Evolutionary conservation across 2,113 vertebrate genomes (phyloP), one percentile per base, ranked within the genome.

Genomic region (Riparia riparia): DNA sequence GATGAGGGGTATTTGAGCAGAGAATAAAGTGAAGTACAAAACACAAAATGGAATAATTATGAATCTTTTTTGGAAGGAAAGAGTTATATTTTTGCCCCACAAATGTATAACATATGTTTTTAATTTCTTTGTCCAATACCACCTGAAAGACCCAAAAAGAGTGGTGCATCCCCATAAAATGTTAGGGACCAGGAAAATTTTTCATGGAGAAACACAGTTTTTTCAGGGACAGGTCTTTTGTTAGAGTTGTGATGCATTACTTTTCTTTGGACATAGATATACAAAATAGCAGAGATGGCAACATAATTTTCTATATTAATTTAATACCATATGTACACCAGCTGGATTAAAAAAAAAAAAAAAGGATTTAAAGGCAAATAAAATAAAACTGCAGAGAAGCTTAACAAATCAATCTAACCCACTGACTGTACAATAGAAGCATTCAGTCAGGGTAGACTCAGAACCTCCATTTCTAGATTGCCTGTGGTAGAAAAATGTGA

Each of bases 381-480:
- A 74, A 42, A 31, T 20, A 11, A 47, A 91, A 58, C 9, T 54
- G 32, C 44, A 60, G 19, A 42, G 57, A 60, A 31, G 1, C 28
- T 61, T 24, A 82, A 15, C 41, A 39, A 17, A 34, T 10, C 19
- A 54, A 82, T 74, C 31, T 60, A 60, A 60, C 7, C 18, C 1
- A 1, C 15, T 21, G 3, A 32, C 17, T 57, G 1, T 42, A 13
- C 18, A 32, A 45, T 54, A 32, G 7, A 57, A 17, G 2, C 0
- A 0, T 47, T 37, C 17, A 20, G 19, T 12, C 5, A 9, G 1
- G 7, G 13, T 39, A 82, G 28, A 49, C 16, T 54, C 42, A 81
- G 32, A 47, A 72, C 10, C 17, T 82, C 54, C 10, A 10, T 76
- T 94, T 69, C 72, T 32, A 25, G 22, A 42, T 28, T 91, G 9